These are phyloP conservation scores for Athalia rosae DNA, from an alignment of 2,888 invertebrate genomes.

Conservation along the genomic window DNA sequence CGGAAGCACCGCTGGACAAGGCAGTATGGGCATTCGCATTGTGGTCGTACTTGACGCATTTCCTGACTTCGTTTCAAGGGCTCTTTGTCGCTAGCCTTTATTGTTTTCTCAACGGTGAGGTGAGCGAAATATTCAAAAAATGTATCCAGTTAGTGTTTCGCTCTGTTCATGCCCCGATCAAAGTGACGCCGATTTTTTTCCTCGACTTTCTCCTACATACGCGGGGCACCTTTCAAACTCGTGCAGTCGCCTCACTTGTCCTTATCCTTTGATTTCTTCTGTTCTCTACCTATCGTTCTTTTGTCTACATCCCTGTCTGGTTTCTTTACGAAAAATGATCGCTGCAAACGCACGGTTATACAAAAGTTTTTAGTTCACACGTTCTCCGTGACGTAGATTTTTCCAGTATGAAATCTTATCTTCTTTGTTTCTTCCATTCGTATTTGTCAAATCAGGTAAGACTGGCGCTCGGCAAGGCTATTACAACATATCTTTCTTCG, in stretches of 20 bases:
- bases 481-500: conserved; percentile 65
- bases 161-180: not conserved
- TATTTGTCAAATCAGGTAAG: conserved; percentile 59
- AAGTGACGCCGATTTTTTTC: not conserved
- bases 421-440: not conserved
- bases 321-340: no score
- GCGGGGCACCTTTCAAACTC: no score
- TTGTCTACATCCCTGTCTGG: not conserved
- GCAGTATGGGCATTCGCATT: conserved; percentile 83
- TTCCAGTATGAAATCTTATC: not conserved
- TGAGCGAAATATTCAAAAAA: conserved; percentile 67
- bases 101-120: conserved; percentile 90
- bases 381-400: not conserved
- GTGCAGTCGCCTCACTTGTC: not conserved
- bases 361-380: no score
- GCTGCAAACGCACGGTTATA: no score
- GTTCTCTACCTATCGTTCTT: not conserved
- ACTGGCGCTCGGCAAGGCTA: conserved; percentile 66
- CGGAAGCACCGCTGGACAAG: conserved; percentile 81
- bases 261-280: not conserved
- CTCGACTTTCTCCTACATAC: not conserved
- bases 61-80: conserved; percentile 90
- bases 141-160: no score
- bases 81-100: conserved; percentile 87
- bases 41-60: conserved; percentile 88